Conservation (phyloP, 2,113 vertebrate species). For the Daubentonia madagascariensis region DNA sequence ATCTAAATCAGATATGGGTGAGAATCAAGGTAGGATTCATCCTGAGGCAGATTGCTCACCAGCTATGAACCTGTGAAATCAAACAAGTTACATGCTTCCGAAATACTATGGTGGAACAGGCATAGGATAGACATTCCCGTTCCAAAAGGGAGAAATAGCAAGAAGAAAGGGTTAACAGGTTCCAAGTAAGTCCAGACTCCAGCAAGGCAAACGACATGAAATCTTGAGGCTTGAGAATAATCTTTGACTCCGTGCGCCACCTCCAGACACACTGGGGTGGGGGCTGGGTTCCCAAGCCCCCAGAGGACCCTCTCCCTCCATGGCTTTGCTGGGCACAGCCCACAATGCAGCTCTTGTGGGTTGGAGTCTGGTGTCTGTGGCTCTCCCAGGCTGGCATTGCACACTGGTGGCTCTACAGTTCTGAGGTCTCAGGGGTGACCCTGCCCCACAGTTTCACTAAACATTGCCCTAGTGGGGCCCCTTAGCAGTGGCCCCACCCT, state of each 20-base stretch:
- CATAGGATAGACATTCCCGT: background rate
- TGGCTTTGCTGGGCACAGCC: background rate
- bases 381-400: background rate
- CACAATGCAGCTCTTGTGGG: background rate
- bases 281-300: background rate
- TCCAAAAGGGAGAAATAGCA: background rate
- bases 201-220: background rate
- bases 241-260: background rate
- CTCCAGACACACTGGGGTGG: background rate
- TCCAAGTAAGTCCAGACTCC: background rate
- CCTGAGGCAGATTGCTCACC: background rate
- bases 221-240: background rate
- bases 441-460: background rate
- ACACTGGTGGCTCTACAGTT: background rate
- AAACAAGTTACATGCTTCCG: background rate
- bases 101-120: background rate
- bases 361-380: background rate
- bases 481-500: background rate
- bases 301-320: background rate
- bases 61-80: background rate
- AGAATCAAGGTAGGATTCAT: background rate
- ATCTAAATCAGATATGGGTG: background rate
- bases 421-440: background rate
- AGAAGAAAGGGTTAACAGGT: background rate
- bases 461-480: background rate